Conservation (phyloP, 2,888 invertebrate species). For the Sarcophaga caerulescens region DNA sequence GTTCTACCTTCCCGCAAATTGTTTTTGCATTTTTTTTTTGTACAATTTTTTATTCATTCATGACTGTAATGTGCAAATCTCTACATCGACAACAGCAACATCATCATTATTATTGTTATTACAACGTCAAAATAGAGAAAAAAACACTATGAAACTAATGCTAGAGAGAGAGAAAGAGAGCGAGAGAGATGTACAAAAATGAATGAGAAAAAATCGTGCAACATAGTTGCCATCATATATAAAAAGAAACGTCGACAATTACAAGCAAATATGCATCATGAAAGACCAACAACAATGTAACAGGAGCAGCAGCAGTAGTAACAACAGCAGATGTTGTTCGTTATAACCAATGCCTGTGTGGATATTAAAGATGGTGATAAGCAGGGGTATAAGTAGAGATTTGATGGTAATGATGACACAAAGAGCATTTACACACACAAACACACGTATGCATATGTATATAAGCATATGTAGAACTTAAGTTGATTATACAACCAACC, state of each 20-base stretch:
- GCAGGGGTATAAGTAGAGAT: not conserved
- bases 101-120: constrained; percentile 39
- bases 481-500: constrained; percentile 44
- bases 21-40: not conserved
- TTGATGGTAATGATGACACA: not conserved
- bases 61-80: constrained; percentile 27
- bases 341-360: constrained; percentile 12
- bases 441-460: not conserved
- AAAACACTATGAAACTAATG: not conserved
- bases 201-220: not conserved
- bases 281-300: constrained; percentile 7
- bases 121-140: constrained; percentile 13
- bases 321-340: constrained; percentile 45
- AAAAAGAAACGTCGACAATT: constrained; percentile 53
- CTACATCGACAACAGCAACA: constrained; percentile 27
- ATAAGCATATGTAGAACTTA: constrained; percentile 19
- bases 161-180: too few species aligned
- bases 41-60: constrained; percentile 25
- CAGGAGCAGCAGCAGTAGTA: constrained; percentile 21
- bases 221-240: constrained; percentile 35
- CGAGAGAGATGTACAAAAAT: too few species aligned
- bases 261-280: constrained; percentile 26
- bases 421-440: not conserved
- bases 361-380: not conserved
- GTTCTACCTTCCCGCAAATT: not conserved